Base-by-base conservation (phyloP, 1,140 invertebrate species). In the Brachionus asplanchnoidis region DNA sequence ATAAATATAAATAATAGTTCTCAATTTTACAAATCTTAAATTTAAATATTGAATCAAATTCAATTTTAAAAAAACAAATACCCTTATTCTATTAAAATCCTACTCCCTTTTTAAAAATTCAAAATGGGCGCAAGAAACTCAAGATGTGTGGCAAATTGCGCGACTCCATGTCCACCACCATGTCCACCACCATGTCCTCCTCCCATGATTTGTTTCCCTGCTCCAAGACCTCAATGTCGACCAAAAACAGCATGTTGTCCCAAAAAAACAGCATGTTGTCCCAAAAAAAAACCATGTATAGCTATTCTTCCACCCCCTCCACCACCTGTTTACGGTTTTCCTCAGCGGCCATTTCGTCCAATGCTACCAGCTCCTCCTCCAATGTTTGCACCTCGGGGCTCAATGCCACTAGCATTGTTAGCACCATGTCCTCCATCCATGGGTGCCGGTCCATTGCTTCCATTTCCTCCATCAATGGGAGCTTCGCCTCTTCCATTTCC, bases 111-210 rank as follows among this genome's bases (percentile, higher is more conserved):
- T 9, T 28, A 68, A 20, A 66, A 68, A 26, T 32, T 28, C 3
- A 32, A 68, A 73, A 73, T 73, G 68, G 68, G 68, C 28, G 68
- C 68, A 20, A 73, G 68, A 73, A 73, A 73, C 42, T 73, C 68
- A 42, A 73, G 36, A 73, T 73, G 68, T 73, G 28, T 40, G 32
- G 17, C 68, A 14, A 28, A 32, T 17, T 36, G 32, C 42, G 11
- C 68, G 7, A n/a, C 32, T 36, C 17, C 68, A 42, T 42, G 32
- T 17, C 68, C 68, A 23, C 68, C 66, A 14, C 66, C 66, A 32
- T 68, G 66, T 36, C n/a, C 66, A 8, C 66, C 32, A 40, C 68
- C 17, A 73, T 42, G 68, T 42, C 36, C 44, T 42, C 36, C 9
- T 40, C 40, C 68, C 5, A 46, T 73, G 68, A 73, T 73, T 20